phyloP scores from a whole-genome alignment of 2,888 invertebrate species.

The Caenorhabditis sinica region DNA sequence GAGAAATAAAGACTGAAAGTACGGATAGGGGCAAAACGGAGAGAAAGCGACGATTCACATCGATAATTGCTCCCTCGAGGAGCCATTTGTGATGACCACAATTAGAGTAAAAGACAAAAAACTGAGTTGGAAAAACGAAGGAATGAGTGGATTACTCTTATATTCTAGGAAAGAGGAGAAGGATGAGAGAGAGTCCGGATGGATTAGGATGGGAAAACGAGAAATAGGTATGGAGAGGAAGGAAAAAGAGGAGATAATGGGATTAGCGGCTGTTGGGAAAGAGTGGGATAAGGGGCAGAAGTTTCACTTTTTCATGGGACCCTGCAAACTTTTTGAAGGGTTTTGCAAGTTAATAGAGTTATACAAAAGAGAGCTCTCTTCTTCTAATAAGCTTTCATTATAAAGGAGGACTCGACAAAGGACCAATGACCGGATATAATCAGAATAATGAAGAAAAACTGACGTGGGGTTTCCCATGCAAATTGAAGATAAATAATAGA shows the following conservation, averaged over 20 bases:
- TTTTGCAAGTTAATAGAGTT: slow-evolving; percentile 33
- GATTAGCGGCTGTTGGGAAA: slow-evolving; percentile 31
- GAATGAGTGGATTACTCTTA: slow-evolving; percentile 43
- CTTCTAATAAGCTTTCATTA: slow-evolving; percentile 23
- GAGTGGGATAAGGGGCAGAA: slow-evolving; percentile 29
- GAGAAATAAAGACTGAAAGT: slow-evolving; percentile 40
- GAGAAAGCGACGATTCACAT: slow-evolving; percentile 29
- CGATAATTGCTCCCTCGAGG: slow-evolving; percentile 47
- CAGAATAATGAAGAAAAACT: slow-evolving; percentile 37
- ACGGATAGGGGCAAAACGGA: not conserved
- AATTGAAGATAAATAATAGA: slow-evolving; percentile 21
- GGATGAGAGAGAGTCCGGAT: slow-evolving; percentile 19
- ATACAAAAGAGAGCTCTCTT: slow-evolving; percentile 15
- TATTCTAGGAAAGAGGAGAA: slow-evolving; percentile 31
- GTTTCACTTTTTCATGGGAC: slow-evolving; percentile 15
- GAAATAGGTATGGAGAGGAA: slow-evolving; percentile 33
- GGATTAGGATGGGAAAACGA: slow-evolving; percentile 60
- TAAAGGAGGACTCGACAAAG: slow-evolving; percentile 2
- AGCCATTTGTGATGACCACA: slow-evolving; percentile 54
- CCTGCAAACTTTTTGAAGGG: slow-evolving; percentile 23
- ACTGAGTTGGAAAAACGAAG: slow-evolving; percentile 8
- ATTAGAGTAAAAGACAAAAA: slow-evolving; percentile 49
- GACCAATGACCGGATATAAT: slow-evolving; percentile 41
- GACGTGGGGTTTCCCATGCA: slow-evolving; percentile 39
- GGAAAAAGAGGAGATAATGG: slow-evolving; percentile 37